A percentile compares a stretch with the other conserved stretches of the same genome.
Evolutionary conservation across 1,140 invertebrate species (phyloP).

Genomic region (Drosophila sp.): DNA sequence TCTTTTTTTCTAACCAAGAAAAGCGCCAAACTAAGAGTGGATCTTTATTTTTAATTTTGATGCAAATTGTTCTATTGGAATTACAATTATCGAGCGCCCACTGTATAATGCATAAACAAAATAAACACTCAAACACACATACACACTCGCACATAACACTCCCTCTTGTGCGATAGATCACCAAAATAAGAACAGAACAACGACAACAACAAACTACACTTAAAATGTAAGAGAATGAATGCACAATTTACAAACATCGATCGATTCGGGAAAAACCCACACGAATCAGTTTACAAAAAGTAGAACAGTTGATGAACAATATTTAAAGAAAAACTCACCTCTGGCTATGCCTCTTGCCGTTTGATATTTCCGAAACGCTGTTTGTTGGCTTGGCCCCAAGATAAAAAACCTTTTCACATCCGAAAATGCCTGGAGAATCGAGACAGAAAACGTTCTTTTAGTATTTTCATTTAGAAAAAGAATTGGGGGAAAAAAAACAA

Average conservation of each 20-base stretch:
- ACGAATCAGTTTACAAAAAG: constrained; percentile 10
- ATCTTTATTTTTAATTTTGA: background rate
- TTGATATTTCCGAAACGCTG: constrained; percentile 10
- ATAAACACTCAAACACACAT: constrained; percentile 16
- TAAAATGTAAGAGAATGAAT: constrained; percentile 41
- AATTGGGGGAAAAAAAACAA: background rate
- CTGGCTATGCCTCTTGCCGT: constrained; percentile 27
- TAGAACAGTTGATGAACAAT: constrained; percentile 30
- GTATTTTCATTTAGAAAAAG: constrained; percentile 22
- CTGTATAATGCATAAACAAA: constrained; percentile 31
- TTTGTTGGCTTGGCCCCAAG: constrained; percentile 7
- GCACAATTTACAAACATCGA: constrained; percentile 42
- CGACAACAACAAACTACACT: constrained; percentile 21
- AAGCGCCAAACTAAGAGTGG: no score
- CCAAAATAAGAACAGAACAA: background rate
- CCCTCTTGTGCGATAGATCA: constrained; percentile 1
- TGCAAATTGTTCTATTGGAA: constrained; percentile 28
- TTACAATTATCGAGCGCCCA: constrained; percentile 37
- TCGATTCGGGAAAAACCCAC: constrained; percentile 33
- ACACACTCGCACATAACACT: constrained; percentile 15
- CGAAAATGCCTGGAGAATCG: constrained; percentile 32
- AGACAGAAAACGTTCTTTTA: constrained; percentile 22
- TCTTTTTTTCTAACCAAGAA: no score
- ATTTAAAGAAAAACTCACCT: constrained; percentile 28
- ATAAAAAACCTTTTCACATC: constrained; percentile 1